Base-by-base conservation (phyloP, 2,113 vertebrate species). In the Percopsis transmontana region DNA sequence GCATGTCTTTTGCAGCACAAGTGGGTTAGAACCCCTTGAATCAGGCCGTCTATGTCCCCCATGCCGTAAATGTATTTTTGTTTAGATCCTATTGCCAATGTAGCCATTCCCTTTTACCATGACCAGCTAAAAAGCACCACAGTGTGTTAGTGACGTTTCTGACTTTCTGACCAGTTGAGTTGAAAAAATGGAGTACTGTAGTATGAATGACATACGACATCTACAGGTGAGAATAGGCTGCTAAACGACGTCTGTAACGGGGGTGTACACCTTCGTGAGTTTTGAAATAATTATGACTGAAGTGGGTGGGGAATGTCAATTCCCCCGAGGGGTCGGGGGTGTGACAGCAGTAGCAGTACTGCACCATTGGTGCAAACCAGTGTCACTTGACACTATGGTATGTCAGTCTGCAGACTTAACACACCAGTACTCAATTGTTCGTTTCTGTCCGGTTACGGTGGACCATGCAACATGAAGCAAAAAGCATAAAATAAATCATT, bases 401-500 rank as follows among this genome's bases (percentile, higher is more conserved):
- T 7, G 8, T 33, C 27, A 6, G 27, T 33, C 27, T 33, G 5
- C 8, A 33, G 27, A 33, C 27, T 33, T 33, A 6, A 1, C 27
- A 33, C 27, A 33, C 8, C 27, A 7, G 27, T 5, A 33, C 5
- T 6, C 27, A 6, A 33, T 33, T 33, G 27, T 6, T 33, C 27
- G 5, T 33, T n/a, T 33, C 27, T 33, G 27, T 33, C 27, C 5
- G 27, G 27, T 7, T 33, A 33, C n/a, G n/a, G n/a, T n/a, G n/a
- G n/a, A n/a, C n/a, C n/a, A 52, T 18, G 66, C 51, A 10, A 19
- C 41, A 19, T n/a, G 33, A 58, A 23, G 44, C n/a, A 54, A 23
- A 50, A 1, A 16, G 1, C 65, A 12, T 2, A 27, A 8, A 44
- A 74, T 19, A 68, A 50, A 8, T 51, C 20, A 4, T 33, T 85